Conservation (phyloP, 2,113 vertebrate species). For the Athene cunicularia region DNA sequence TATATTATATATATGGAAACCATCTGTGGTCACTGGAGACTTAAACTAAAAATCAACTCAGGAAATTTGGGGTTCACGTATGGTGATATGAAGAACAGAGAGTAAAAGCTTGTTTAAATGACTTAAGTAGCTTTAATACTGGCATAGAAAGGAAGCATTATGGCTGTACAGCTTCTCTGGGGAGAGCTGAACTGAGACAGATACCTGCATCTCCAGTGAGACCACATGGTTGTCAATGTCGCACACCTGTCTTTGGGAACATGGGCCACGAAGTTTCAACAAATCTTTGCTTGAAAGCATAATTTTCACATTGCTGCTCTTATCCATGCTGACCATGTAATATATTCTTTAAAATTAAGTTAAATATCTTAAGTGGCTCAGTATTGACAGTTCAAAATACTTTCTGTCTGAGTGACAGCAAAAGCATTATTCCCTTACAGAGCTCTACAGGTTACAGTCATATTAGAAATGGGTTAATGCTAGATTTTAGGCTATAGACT, state of each 20-base stretch:
- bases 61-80: not conserved
- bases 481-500: slow-evolving; percentile 51
- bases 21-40: not conserved
- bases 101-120: not conserved
- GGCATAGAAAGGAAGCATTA: not conserved
- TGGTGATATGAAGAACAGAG: not conserved
- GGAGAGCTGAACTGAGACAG: not conserved
- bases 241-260: not conserved
- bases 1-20: not conserved
- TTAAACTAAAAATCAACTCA: not conserved
- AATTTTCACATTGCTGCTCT: not conserved
- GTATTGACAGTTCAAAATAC: not conserved
- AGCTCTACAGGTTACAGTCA: not conserved
- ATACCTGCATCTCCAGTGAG: too few relatives aligned
- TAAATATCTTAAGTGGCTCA: not conserved
- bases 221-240: rapidly evolving
- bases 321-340: not conserved
- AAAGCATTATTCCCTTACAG: slow-evolving; percentile 27
- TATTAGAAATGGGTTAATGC: slow-evolving; percentile 61
- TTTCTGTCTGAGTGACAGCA: not conserved
- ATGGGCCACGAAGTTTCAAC: rapidly evolving
- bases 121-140: not conserved
- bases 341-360: not conserved
- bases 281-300: not conserved
- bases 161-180: not conserved